These are phyloP conservation scores for Xenus cinereus DNA, from an alignment of 2,113 vertebrate species.

Conservation along the genomic window DNA sequence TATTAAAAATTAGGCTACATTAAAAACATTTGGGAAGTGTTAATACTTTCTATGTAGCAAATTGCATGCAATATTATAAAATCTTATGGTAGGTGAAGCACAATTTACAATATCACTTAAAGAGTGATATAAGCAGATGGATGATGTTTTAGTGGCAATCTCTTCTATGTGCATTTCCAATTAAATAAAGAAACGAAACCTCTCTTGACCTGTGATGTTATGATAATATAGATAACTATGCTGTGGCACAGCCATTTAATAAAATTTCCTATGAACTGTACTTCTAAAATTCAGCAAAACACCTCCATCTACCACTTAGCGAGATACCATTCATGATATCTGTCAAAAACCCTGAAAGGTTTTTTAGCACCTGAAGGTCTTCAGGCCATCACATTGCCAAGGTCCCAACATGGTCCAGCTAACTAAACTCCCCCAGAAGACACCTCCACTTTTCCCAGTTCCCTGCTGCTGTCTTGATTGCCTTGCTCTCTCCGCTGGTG, in stretches of 20 bases:
- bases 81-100: neutral
- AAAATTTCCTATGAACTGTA: neutral
- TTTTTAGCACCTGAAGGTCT: neutral
- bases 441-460: rapidly evolving
- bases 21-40: neutral
- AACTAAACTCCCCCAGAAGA: neutral
- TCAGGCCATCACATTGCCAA: neutral
- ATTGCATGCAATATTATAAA: neutral
- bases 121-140: conserved; percentile 1
- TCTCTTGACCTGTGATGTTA: neutral
- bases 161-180: neutral
- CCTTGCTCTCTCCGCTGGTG: neutral
- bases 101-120: neutral
- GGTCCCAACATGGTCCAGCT: neutral
- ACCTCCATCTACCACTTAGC: neutral
- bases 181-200: neutral
- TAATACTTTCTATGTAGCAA: neutral
- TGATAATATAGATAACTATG: neutral
- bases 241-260: neutral
- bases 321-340: neutral
- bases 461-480: neutral
- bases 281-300: neutral
- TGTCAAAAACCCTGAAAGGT: neutral
- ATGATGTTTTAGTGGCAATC: neutral
- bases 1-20: neutral